phyloP scores from a whole-genome alignment of 2,797 vertebrate genomes.

The Protonibea diacanthus region DNA sequence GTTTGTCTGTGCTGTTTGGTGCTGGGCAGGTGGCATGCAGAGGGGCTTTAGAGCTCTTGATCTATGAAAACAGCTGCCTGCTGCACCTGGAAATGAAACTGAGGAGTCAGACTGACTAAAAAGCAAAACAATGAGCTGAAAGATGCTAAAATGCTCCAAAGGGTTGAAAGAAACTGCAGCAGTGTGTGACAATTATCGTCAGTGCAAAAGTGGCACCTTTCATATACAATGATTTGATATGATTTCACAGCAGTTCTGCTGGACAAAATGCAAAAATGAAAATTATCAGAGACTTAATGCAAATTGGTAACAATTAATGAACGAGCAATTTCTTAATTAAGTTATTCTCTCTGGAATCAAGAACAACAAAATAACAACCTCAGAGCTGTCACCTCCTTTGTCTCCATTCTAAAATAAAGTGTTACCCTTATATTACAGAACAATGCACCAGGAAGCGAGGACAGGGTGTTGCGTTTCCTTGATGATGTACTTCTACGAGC shows the following conservation, averaged over 20 bases:
- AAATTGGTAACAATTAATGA: background rate
- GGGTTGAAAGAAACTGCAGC: background rate
- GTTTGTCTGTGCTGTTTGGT: background rate
- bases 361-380: no score
- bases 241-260: background rate
- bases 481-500: background rate
- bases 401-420: no score
- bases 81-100: background rate
- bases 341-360: background rate
- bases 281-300: background rate
- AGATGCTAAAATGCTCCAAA: background rate
- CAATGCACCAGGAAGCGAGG: no score
- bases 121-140: conserved; percentile 1
- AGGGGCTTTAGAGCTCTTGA: background rate
- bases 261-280: background rate
- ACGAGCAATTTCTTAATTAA: background rate
- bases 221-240: background rate
- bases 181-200: background rate
- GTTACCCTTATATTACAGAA: no score
- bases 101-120: no score
- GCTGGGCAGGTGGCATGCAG: background rate
- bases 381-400: no score
- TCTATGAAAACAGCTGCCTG: background rate
- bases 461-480: background rate
- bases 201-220: background rate